Base-by-base conservation (phyloP, 1,140 invertebrate species). In the Drosophila bocqueti region DNA sequence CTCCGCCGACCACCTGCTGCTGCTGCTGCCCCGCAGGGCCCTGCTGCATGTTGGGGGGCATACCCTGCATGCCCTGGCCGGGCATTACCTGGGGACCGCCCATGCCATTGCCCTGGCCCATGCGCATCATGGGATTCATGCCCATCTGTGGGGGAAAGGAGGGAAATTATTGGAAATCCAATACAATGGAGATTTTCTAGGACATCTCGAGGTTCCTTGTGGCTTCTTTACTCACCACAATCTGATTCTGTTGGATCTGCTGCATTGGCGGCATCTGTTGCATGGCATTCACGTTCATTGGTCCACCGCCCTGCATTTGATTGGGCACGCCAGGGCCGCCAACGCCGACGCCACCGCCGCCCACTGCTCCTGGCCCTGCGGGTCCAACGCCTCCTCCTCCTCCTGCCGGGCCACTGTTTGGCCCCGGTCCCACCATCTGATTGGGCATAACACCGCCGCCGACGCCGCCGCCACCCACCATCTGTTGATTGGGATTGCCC, bases 401-500 rank as follows among this genome's bases (percentile, higher is more conserved):
- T 3, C 74, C 91, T 2, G 74, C 46, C n/a, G 92, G 59, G 9
- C 79, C 80, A 55, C 87, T 93, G 93, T 94, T 91, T 0, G 89
- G 89, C 16, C 84, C 90, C 0, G 81, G 81, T 2, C 81, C 93
- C 13, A 92, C 89, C 87, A 93, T 93, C 60, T 93, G 93, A 57
- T 92, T 92, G 16, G 91, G 87, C 81, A 93, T 93, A 24, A 57
- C 54, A 24, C 52, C 52, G 15, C 80, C 52, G n/a, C 29, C 50
- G 5, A 79, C 86, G 18, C 79, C 50, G 5, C 81, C 86, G 18
- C 79, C 46, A 49, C 46, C 46, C 1, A 50, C 86, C 84, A 95
- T 94, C 84, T 95, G 94, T 9, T 72, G 82, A 65, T 87, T 93
- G n/a, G 91, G 93, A 57, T 93, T 93, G 68, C 74, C 76, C 13